Evolutionary conservation across 1,140 invertebrate genomes (phyloP), one percentile per base, ranked within the genome.

Genomic region (Drosophila lowei): DNA sequence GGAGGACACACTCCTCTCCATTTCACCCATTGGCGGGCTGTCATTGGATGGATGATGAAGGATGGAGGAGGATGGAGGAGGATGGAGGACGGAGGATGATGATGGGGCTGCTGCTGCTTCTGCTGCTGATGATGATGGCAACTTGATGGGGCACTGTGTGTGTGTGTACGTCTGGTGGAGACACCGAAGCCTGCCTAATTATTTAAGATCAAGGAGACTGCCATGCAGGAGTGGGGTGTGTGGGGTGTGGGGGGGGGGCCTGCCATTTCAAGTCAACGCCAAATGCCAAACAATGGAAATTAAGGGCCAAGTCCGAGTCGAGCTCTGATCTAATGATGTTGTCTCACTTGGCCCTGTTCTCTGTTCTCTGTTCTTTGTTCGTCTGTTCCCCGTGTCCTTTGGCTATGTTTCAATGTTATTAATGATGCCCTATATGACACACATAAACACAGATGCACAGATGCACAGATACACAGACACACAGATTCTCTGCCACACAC

Each of bases 181-280:
- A 81, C 77, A 81, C 62, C n/a, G 63, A 86, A 66, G 77, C 67
- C 85, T 77, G 73, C 77, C 81, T 85, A 85, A 85, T 85, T 85
- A 85, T 85, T 85, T 86, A 81, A 86, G 81, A 85, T 85, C 72
- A 81, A 81, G 60, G 58, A 43, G 63, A 43, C 16, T 56, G 76
- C 63, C 46, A 65, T 44, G 44, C 43, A 52, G 34, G 11, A 13
- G 3, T 3, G 11, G 1, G 34, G 34, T 2, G 6, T 6, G 6
- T 7, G 28, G 28, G 28, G 6, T 7, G 6, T 7, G 7, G 6
- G 6, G 23, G 3, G 23, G 5, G 4, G 2, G 28, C 7, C 66
- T 62, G 74, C 64, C 73, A 73, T 73, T 77, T 77, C 73, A 77
- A 80, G 80, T 79, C 72, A 71, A 72, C 60, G 67, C 60, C 70